These are phyloP conservation scores for Polymixis lichenea DNA, from an alignment of 2,888 invertebrate species.

Conservation along the genomic window DNA sequence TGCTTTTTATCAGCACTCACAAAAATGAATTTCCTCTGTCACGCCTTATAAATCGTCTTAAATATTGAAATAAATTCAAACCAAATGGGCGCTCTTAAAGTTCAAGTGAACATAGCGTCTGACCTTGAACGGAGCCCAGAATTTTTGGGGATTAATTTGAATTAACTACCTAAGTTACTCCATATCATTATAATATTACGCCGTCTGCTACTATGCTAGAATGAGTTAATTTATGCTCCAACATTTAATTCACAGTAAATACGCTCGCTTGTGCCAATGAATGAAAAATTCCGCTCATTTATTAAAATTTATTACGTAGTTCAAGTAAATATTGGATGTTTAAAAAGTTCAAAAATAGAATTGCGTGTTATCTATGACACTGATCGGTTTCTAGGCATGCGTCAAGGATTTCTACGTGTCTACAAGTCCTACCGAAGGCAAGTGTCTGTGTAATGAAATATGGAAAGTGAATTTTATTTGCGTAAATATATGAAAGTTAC, in stretches of 20 bases:
- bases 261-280: slow-evolving; percentile 66
- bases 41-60: slow-evolving; percentile 83
- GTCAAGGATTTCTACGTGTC: slow-evolving; percentile 11
- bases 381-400: not conserved
- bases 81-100: slow-evolving; percentile 69
- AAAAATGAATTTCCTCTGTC: slow-evolving; percentile 72
- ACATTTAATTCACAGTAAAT: slow-evolving; percentile 61
- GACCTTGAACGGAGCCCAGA: slow-evolving; percentile 74
- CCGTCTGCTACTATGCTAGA: slow-evolving; percentile 69
- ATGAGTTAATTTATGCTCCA: slow-evolving; percentile 72
- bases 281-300: slow-evolving; percentile 69
- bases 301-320: slow-evolving; percentile 40
- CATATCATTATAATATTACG: slow-evolving; percentile 61
- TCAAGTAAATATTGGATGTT: slow-evolving; percentile 39
- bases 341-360: slow-evolving; percentile 32
- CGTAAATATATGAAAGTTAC: slow-evolving; percentile 63
- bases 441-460: slow-evolving; percentile 32
- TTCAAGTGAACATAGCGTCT: slow-evolving; percentile 71
- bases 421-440: not conserved
- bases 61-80: slow-evolving; percentile 78
- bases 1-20: slow-evolving; percentile 61
- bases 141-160: slow-evolving; percentile 70
- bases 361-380: slow-evolving; percentile 8
- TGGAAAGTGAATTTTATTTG: slow-evolving; percentile 62
- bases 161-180: slow-evolving; percentile 62